Base-by-base conservation (phyloP, 1,140 invertebrate genomes). In the Colletes gigas region DNA sequence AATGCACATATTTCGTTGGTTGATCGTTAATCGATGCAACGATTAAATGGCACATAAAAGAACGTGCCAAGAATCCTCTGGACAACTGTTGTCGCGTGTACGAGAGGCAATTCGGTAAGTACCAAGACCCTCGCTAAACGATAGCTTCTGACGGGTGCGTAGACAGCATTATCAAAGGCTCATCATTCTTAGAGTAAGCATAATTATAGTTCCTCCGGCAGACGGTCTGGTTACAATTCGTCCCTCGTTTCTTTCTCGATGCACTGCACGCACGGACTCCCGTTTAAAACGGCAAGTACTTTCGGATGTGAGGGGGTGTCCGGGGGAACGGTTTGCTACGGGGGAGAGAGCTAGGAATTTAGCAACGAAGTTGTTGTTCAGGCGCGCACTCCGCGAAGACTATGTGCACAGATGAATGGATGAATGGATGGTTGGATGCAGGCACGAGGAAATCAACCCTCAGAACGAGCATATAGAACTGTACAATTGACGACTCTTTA, bases 401-500 rank as follows among this genome's bases (percentile, higher is more conserved):
- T 63, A 70, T 81, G 75, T 57, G 62, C 77, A 81, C 83, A 80
- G 82, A 87, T 83, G 85, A 78, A 80, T 71, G 73, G 78, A 88
- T 87, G 78, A 77, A 80, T 79, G 86, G 77, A 76, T 83, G 81
- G 80, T 74, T 81, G 82, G 78, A 76, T 84, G 79, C 74, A 81
- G 75, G 79, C 76, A 79, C 77, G 71, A 65, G 65, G 67, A 89
- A 92, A 90, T 91, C 90, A 91, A 90, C 90, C 86, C 88, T 88
- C 82, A 81, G 85, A 80, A 89, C 73, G 83, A 41, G 74, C 81
- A 84, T 83, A 90, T 86, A 92, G 86, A 90, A 89, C 81, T 82
- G 84, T 86, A 93, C 91, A 93, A 93, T 93, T 92, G 92, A 93
- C 91, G 88, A 90, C 89, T 91, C 89, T 92, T 89, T 89, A 86